A percentile compares a stretch with the other conserved stretches of the same genome.
Conservation (phyloP, 2,113 vertebrate species). For the Hystrix cristata region DNA sequence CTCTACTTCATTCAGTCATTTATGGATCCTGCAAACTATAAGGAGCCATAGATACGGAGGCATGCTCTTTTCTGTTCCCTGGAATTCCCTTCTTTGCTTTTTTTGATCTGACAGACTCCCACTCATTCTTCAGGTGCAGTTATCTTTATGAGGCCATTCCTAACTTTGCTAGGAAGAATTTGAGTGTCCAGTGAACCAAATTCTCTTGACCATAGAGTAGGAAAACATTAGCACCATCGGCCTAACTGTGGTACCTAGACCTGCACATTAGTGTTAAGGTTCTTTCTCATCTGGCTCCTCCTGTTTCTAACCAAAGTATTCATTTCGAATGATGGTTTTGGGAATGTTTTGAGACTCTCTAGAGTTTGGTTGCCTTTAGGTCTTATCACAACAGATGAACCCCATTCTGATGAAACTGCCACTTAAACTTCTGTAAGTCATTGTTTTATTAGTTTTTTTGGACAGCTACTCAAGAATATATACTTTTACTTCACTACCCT, state of each 20-base stretch:
- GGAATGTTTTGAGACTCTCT: not conserved
- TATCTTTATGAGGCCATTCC: not conserved
- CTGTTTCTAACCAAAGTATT: not conserved
- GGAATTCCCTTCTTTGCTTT: not conserved
- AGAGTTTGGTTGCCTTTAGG: not conserved
- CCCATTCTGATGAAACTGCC: not conserved
- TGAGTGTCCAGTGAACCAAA: not conserved
- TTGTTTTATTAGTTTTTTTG: not conserved
- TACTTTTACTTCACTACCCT: not conserved
- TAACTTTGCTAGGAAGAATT: not conserved
- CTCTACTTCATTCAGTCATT: rapidly evolving
- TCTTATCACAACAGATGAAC: not conserved
- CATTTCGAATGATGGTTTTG: not conserved
- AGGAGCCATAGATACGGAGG: rapidly evolving
- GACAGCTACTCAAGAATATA: not conserved
- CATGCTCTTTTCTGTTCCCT: not conserved
- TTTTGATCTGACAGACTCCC: not conserved
- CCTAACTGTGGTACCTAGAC: not conserved
- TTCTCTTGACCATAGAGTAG: not conserved
- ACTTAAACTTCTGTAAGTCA: not conserved
- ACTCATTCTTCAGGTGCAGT: not conserved
- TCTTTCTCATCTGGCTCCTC: not conserved
- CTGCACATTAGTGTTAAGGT: rapidly evolving
- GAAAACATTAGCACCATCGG: no score
- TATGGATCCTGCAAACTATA: rapidly evolving